A percentile compares a stretch with the other conserved stretches of the same genome.
Conservation (phyloP, 64 coral and sea anemone species). For the Montipora efflorescens region DNA sequence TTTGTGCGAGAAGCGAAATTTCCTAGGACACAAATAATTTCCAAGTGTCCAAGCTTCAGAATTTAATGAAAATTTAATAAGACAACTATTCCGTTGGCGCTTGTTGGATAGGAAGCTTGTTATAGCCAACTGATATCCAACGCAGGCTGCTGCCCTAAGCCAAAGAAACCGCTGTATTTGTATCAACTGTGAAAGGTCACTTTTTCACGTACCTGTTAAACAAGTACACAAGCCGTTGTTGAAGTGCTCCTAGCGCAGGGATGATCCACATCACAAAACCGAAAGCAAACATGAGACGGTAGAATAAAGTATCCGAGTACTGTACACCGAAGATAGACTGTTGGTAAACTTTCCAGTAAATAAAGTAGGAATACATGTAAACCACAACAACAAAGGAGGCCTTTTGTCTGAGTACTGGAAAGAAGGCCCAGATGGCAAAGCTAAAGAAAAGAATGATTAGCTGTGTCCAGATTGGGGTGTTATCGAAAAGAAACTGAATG, state of each 20-base stretch:
- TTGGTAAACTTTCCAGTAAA: constrained; percentile 60
- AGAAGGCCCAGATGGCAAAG: constrained; percentile 53
- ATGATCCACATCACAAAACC: constrained; percentile 49
- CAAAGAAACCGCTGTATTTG: too few relatives aligned
- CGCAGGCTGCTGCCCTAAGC: too few relatives aligned
- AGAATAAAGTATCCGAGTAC: constrained; percentile 55
- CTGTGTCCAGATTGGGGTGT: constrained; percentile 41
- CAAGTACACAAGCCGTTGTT: constrained; percentile 65
- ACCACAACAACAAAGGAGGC: constrained; percentile 56
- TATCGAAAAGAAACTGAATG: constrained; percentile 44
- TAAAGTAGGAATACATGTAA: constrained; percentile 49
- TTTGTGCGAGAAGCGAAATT: too few relatives aligned
- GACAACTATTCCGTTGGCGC: too few relatives aligned
- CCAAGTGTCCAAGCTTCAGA: too few relatives aligned
- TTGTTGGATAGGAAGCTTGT: too few relatives aligned
- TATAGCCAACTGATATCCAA: too few relatives aligned
- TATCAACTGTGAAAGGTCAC: not conserved
- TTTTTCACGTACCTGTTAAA: constrained; percentile 62
- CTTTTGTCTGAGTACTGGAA: constrained; percentile 51
- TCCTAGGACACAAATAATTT: too few relatives aligned
- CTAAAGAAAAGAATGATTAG: constrained; percentile 48
- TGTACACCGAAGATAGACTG: constrained; percentile 1
- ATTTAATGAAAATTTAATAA: too few relatives aligned
- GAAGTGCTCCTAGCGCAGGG: constrained; percentile 41
- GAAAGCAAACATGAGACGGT: constrained; percentile 26